A percentile compares a stretch with the other conserved stretches of the same genome.
Evolutionary conservation across 2,888 invertebrate species (phyloP).

Genomic region (Orthonychiurus folsomi): DNA sequence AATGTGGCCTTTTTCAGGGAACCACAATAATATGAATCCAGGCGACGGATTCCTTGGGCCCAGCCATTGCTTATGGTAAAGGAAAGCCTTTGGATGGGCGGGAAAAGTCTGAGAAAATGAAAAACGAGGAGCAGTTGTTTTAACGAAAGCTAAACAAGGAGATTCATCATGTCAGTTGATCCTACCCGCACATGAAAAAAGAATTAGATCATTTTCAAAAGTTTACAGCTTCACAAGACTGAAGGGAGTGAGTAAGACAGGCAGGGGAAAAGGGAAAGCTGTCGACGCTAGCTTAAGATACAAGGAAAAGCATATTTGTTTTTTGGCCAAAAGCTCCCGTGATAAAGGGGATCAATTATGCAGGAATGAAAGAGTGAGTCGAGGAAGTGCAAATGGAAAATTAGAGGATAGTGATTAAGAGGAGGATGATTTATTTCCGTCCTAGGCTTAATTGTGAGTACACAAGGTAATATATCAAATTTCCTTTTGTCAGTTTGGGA

Average conservation of each 20-base stretch:
- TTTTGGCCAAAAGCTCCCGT: too few relatives aligned
- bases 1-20: background rate
- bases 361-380: slow-evolving; percentile 8
- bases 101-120: background rate
- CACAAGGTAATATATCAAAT: slow-evolving; percentile 37
- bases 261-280: too few relatives aligned
- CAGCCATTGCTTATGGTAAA: background rate
- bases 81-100: background rate
- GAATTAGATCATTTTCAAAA: slow-evolving; percentile 1
- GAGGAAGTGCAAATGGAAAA: slow-evolving; percentile 20
- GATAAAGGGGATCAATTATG: background rate
- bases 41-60: background rate
- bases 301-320: too few relatives aligned
- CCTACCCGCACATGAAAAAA: background rate
- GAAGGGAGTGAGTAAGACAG: too few relatives aligned
- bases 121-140: background rate
- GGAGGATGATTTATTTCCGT: slow-evolving; percentile 34
- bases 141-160: background rate
- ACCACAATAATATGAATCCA: background rate
- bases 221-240: background rate
- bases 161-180: background rate
- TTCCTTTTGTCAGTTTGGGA: slow-evolving; percentile 56
- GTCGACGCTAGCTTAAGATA: too few relatives aligned
- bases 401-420: slow-evolving; percentile 30
- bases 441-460: slow-evolving; percentile 36